A percentile compares a stretch with the other conserved stretches of the same genome.
Evolutionary conservation across 2,797 vertebrate species (phyloP).

Genomic region (Onychomys torridus): DNA sequence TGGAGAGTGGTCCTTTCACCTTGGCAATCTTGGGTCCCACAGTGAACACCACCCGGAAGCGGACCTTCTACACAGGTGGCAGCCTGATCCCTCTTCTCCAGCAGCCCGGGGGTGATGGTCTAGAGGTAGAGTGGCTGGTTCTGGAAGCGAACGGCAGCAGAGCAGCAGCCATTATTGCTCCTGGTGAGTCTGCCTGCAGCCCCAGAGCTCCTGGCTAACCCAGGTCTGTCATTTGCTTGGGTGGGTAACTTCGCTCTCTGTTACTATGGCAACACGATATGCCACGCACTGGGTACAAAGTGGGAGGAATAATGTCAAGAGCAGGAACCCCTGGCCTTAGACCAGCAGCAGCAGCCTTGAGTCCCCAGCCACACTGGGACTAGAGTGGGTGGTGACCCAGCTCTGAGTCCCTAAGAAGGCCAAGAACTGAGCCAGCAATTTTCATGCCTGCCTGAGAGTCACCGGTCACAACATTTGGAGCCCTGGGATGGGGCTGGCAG

Average conservation of each 20-base stretch:
- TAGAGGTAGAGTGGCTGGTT: slow-evolving; percentile 85
- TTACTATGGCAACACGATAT: background rate
- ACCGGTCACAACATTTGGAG: background rate
- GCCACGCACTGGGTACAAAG: background rate
- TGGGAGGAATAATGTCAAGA: background rate
- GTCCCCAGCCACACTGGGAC: background rate
- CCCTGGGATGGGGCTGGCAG: background rate
- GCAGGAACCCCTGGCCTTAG: background rate
- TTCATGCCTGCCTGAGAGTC: background rate
- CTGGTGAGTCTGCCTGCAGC: slow-evolving; percentile 53
- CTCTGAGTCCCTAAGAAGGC: background rate
- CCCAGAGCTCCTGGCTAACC: background rate
- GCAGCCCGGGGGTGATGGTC: slow-evolving; percentile 76
- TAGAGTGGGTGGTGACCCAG: accelerated
- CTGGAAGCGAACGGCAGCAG: slow-evolving; percentile 49
- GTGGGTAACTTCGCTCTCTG: background rate
- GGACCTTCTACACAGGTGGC: slow-evolving; percentile 89
- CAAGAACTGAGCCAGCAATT: background rate
- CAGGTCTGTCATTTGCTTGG: background rate
- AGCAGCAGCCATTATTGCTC: background rate
- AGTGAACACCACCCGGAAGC: slow-evolving; percentile 79
- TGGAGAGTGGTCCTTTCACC: background rate
- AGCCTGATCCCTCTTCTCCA: slow-evolving; percentile 89
- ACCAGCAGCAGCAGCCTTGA: background rate
- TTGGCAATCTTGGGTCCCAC: slow-evolving; percentile 2